Evolutionary conservation across 1,140 invertebrate genomes (phyloP).

Genomic region (Catajapyx aquilonaris): DNA sequence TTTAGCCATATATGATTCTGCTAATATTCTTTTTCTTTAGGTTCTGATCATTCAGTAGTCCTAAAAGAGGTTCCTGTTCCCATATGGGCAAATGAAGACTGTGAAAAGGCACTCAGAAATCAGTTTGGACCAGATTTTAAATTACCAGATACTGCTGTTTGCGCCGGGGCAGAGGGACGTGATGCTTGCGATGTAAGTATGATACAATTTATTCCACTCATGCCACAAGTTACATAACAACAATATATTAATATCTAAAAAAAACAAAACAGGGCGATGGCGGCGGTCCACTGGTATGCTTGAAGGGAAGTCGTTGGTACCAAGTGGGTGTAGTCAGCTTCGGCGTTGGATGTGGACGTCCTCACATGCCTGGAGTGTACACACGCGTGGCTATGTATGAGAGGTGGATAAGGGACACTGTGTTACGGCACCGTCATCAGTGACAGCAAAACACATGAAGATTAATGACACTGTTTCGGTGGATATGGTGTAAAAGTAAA

Average conservation of each 20-base stretch:
- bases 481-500: background rate
- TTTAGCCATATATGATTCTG: background rate
- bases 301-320: conserved; percentile 25
- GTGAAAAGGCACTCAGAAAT: conserved; percentile 19
- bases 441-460: background rate
- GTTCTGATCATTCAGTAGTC: conserved; percentile 20
- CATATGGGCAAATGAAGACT: conserved; percentile 21
- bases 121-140: conserved; percentile 22
- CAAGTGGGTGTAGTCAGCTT: conserved; percentile 38
- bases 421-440: conserved; percentile 3
- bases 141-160: conserved; percentile 24
- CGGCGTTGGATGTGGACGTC: conserved; percentile 35
- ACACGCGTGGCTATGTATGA: conserved; percentile 26
- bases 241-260: too few relatives aligned
- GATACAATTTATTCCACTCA: too few relatives aligned
- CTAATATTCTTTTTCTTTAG: conserved; percentile 11
- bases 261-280: conserved; percentile 44
- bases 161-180: conserved; percentile 26
- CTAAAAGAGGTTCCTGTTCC: conserved; percentile 26
- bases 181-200: conserved; percentile 25
- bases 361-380: conserved; percentile 36
- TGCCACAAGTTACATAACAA: too few relatives aligned
- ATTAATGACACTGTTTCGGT: background rate
- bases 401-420: conserved; percentile 19
- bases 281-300: conserved; percentile 41